Evolutionary conservation across 2,113 vertebrate species (phyloP).

Genomic region (Atrichornis clamosus): DNA sequence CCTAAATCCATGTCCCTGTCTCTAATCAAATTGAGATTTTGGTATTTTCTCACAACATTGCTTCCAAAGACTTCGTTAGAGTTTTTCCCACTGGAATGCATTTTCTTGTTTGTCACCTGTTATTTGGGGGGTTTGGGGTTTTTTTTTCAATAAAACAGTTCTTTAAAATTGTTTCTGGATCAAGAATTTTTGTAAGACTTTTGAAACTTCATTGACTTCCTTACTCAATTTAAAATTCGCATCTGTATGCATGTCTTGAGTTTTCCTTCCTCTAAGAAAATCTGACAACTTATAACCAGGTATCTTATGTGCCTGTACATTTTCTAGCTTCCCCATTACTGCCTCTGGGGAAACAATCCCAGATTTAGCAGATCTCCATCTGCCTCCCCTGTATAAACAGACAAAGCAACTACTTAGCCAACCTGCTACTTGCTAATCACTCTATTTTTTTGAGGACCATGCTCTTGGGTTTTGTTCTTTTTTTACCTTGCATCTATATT

Average conservation of each 20-base stretch:
- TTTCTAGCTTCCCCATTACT: neutral
- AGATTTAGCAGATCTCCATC: slow-evolving; percentile 64
- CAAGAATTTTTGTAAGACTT: neutral
- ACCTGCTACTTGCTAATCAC: slow-evolving; percentile 32
- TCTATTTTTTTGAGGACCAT: slow-evolving; percentile 13
- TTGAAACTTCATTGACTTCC: neutral
- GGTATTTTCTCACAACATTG: neutral
- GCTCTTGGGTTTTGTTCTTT: neutral
- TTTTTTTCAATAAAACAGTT: neutral
- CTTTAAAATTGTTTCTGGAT: neutral
- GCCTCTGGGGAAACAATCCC: slow-evolving; percentile 44
- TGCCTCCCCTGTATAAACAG: slow-evolving; percentile 51
- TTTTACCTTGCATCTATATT: neutral
- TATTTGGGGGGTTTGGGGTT: neutral
- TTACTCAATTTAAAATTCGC: slow-evolving; percentile 16
- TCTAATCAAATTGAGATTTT: neutral
- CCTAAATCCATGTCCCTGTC: neutral
- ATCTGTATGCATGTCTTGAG: neutral
- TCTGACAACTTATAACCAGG: slow-evolving; percentile 13
- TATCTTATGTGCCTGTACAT: neutral
- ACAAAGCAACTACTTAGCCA: slow-evolving; percentile 50
- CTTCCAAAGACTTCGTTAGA: neutral
- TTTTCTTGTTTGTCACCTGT: neutral
- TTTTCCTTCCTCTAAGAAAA: neutral
- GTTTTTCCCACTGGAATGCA: neutral